Base-by-base conservation (phyloP, 2,113 vertebrate genomes). In the Stegastes partitus region DNA sequence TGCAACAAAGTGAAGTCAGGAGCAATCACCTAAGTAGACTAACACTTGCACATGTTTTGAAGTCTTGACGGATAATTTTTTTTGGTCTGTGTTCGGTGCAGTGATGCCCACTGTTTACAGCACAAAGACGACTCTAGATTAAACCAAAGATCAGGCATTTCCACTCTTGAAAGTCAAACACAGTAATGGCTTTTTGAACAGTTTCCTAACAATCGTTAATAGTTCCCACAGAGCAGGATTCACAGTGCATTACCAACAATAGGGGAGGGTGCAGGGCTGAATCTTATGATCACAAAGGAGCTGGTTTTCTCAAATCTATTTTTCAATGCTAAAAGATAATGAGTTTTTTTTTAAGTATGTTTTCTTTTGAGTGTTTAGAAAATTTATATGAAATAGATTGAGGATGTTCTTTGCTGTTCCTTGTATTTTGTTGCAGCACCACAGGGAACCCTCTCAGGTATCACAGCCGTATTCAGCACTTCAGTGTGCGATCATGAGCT, bases 191-290 rank as follows among this genome's bases (percentile, higher is more conserved):
- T 39, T 57, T 34, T 56, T 68, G 26, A 70, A 66, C 59, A 14
- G 18, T 80, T 68, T 55, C 49, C 28, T 68, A 59, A 54, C 64
- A 72, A 65, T 50, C 39, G 39, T 4, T 74, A 55, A 83, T 57
- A 77, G 74, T 64, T 76, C 75, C 65, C 71, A 73, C 59, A 71
- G 64, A 70, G 71, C 19, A 50, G 5, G 11, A 56, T 59, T 68
- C 64, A 50, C 25, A 42, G 37, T 62, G 47, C 37, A 50, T 72
- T 53, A 31, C 37, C 26, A 58, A 31, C 44, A 80, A 34, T 44
- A 54, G 5, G 57, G 65, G 15, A 26, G 26, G 39, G 15, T 53
- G 74, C 54, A 49, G 18, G 12, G 28, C 68, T 69, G 34, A 44
- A 56, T 64, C 4, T 8, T 49, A 50, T 25, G 23, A 54, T 50